These are phyloP conservation scores for Drosophila kohkoa DNA, from an alignment of 1,140 invertebrate species.

Conservation along the genomic window DNA sequence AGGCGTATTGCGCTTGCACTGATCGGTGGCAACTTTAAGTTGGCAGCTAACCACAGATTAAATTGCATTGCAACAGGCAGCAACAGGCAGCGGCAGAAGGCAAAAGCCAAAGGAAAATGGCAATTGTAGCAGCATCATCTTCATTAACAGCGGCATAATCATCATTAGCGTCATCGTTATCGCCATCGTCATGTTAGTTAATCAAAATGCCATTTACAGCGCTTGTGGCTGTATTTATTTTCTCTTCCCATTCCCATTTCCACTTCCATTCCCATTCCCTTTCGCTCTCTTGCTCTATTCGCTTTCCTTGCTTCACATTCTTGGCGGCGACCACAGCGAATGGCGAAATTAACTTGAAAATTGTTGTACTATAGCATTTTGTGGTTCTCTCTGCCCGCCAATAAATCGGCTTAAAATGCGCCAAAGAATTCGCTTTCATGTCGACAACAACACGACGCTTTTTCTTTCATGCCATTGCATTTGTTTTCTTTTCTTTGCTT, in stretches of 20 bases:
- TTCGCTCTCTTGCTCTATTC: background rate
- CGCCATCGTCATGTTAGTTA: conserved; percentile 38
- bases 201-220: conserved; percentile 65
- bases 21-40: conserved; percentile 20
- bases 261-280: background rate
- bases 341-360: conserved; percentile 59
- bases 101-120: background rate
- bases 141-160: conserved; percentile 2
- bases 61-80: conserved; percentile 14
- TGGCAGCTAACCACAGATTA: conserved; percentile 11
- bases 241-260: background rate
- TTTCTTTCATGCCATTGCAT: conserved; percentile 68
- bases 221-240: conserved; percentile 25
- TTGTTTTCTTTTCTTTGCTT: conserved; percentile 57
- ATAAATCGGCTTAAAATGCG: conserved; percentile 67
- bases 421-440: conserved; percentile 68
- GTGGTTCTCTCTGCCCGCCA: conserved; percentile 43
- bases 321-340: conserved; percentile 1
- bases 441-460: conserved; percentile 52
- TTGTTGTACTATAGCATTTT: conserved; percentile 62
- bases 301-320: conserved; percentile 5
- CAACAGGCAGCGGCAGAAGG: background rate
- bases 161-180: conserved; percentile 26
- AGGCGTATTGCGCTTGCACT: conserved; percentile 4
- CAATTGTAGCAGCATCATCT: conserved; percentile 2